phyloP scores from a whole-genome alignment of 1,140 invertebrate species.

The Pygmarrhopalites habei region DNA sequence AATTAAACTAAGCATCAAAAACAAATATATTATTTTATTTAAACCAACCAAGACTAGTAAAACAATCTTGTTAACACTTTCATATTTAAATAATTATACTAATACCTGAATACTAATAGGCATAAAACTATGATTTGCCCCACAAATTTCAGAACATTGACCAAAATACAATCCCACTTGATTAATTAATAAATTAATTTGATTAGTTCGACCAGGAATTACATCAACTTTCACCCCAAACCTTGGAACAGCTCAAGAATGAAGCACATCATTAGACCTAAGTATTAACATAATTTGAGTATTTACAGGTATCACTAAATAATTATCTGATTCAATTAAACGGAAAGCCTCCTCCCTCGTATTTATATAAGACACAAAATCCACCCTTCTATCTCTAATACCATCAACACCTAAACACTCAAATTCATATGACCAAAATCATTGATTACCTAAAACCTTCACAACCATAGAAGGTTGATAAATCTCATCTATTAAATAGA shows the following conservation, averaged over 20 bases:
- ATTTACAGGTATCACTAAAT: slow-evolving; percentile 51
- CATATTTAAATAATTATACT: too few relatives aligned
- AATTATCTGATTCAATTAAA: slow-evolving; percentile 58
- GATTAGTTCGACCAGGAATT: slow-evolving; percentile 59
- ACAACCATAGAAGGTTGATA: slow-evolving; percentile 49
- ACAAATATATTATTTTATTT: too few relatives aligned
- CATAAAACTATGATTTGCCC: slow-evolving; percentile 67
- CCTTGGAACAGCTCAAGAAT: slow-evolving; percentile 57
- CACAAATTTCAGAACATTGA: slow-evolving; percentile 73
- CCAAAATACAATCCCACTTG: slow-evolving; percentile 57
- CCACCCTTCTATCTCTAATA: slow-evolving; percentile 59
- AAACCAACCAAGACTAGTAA: too few relatives aligned
- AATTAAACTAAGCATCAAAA: too few relatives aligned
- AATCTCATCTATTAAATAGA: slow-evolving; percentile 57
- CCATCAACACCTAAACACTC: slow-evolving; percentile 48
- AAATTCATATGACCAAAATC: slow-evolving; percentile 62
- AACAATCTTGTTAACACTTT: too few relatives aligned
- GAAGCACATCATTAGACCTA: slow-evolving; percentile 58
- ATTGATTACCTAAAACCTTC: slow-evolving; percentile 59
- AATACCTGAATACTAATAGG: slow-evolving; percentile 63
- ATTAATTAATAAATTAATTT: slow-evolving; percentile 52
- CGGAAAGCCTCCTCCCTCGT: slow-evolving; percentile 46
- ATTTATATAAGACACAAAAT: slow-evolving; percentile 49
- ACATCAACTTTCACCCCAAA: slow-evolving; percentile 60
- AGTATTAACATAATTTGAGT: slow-evolving; percentile 53